Conservation (phyloP, 1,140 invertebrate genomes). For the Brachionus calyciflorus region DNA sequence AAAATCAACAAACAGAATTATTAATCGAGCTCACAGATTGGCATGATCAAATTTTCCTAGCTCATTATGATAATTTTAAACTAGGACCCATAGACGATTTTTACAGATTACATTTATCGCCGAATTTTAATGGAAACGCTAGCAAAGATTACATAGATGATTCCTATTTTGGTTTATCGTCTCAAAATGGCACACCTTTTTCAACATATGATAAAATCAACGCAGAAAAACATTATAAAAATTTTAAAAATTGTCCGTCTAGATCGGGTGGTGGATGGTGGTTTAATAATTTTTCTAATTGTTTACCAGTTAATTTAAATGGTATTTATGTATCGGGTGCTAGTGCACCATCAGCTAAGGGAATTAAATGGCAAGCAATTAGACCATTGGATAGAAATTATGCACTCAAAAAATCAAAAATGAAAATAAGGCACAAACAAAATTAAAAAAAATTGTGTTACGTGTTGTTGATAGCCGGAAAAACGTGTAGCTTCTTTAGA, state of each 20-base stretch:
- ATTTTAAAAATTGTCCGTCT: background rate
- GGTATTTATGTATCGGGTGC: constrained; percentile 38
- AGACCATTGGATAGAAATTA: constrained; percentile 37
- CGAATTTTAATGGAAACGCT: background rate
- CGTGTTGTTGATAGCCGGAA: constrained; percentile 55
- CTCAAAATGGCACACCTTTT: constrained; percentile 39
- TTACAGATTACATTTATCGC: background rate
- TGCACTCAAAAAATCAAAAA: constrained; percentile 38
- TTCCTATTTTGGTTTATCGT: constrained; percentile 9
- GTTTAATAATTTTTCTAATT: constrained; percentile 17
- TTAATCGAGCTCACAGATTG: constrained; percentile 33
- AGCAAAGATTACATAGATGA: constrained; percentile 27
- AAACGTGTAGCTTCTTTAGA: constrained; percentile 53
- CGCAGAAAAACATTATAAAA: background rate
- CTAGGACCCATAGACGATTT: background rate
- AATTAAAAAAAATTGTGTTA: constrained; percentile 48
- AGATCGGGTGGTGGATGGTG: constrained; percentile 46
- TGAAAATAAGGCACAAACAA: constrained; percentile 42
- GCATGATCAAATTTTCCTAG: constrained; percentile 29
- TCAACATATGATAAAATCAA: constrained; percentile 40
- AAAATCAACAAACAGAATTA: background rate
- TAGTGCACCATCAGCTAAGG: constrained; percentile 26
- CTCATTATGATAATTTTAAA: constrained; percentile 20
- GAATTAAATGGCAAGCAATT: constrained; percentile 42
- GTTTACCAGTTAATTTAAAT: constrained; percentile 44